Evolutionary conservation across 2,113 vertebrate genomes (phyloP).

Genomic region (Desmodus rotundus): DNA sequence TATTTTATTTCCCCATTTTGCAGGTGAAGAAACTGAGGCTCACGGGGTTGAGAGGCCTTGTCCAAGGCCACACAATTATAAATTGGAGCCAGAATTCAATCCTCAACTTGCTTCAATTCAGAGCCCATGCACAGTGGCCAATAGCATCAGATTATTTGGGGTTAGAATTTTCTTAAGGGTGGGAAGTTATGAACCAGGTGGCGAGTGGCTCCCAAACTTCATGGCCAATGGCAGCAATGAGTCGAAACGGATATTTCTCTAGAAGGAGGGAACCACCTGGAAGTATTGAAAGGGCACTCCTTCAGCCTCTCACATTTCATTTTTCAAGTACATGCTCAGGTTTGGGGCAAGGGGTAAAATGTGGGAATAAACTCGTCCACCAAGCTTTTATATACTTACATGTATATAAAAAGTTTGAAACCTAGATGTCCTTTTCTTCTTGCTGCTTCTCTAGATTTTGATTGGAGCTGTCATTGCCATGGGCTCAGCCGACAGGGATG

Average conservation of each 20-base stretch:
- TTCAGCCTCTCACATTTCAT: background rate
- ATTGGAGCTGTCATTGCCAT: slow-evolving; percentile 98
- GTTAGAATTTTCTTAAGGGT: background rate
- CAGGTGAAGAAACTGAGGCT: background rate
- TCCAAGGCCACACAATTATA: background rate
- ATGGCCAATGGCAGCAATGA: background rate
- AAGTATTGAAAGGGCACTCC: background rate
- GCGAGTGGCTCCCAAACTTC: background rate
- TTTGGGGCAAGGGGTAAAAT: background rate
- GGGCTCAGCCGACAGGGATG: slow-evolving; percentile 96
- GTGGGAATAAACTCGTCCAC: background rate
- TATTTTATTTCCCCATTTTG: background rate
- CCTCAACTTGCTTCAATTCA: background rate
- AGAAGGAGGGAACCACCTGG: background rate
- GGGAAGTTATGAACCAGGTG: background rate
- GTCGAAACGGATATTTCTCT: background rate
- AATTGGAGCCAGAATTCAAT: background rate
- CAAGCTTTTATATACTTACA: background rate
- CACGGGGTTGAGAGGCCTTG: background rate
- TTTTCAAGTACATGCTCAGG: background rate
- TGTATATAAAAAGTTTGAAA: background rate
- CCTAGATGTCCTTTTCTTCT: slow-evolving; percentile 25
- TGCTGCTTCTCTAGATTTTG: slow-evolving; percentile 86
- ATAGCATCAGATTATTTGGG: background rate
- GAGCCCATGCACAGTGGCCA: background rate